phyloP scores from a whole-genome alignment of 2,797 vertebrate genomes.

The Esox lucius region DNA sequence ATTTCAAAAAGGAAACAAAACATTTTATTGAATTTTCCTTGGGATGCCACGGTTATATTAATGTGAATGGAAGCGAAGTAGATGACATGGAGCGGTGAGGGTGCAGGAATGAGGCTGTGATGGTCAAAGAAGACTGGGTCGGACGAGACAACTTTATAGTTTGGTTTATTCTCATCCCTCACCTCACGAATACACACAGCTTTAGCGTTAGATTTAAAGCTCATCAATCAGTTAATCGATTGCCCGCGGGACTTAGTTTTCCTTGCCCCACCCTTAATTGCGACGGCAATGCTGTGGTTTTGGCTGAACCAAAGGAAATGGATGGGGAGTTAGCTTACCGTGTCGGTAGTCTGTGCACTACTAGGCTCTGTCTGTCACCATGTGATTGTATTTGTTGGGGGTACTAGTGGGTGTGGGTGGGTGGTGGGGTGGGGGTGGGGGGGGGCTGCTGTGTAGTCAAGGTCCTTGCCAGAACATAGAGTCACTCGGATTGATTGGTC shows the following conservation, averaged over 20 bases:
- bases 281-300: slow-evolving; percentile 47
- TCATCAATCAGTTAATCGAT: slow-evolving; percentile 43
- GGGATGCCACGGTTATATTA: slow-evolving; percentile 21
- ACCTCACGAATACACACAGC: slow-evolving; percentile 53
- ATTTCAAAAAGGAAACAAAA: slow-evolving; percentile 50
- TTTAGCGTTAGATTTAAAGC: slow-evolving; percentile 60
- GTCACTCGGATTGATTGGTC: slow-evolving; percentile 61
- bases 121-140: slow-evolving; percentile 39
- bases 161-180: slow-evolving; percentile 24
- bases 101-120: slow-evolving; percentile 21
- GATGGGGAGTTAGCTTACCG: slow-evolving; percentile 44
- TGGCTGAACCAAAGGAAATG: slow-evolving; percentile 46
- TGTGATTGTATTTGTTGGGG: slow-evolving; percentile 71
- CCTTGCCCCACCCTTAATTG: background rate
- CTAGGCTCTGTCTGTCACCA: slow-evolving; percentile 62
- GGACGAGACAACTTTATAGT: slow-evolving; percentile 40
- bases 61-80: slow-evolving; percentile 19
- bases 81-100: slow-evolving; percentile 33
- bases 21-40: slow-evolving; percentile 43
- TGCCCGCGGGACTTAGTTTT: slow-evolving; percentile 13
- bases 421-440: background rate
- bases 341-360: slow-evolving; percentile 75
- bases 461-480: slow-evolving; percentile 56
- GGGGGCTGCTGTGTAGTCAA: slow-evolving; percentile 19
- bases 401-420: slow-evolving; percentile 27